Evolutionary conservation across 2,888 invertebrate genomes (phyloP).

Genomic region (Syritta pipiens): DNA sequence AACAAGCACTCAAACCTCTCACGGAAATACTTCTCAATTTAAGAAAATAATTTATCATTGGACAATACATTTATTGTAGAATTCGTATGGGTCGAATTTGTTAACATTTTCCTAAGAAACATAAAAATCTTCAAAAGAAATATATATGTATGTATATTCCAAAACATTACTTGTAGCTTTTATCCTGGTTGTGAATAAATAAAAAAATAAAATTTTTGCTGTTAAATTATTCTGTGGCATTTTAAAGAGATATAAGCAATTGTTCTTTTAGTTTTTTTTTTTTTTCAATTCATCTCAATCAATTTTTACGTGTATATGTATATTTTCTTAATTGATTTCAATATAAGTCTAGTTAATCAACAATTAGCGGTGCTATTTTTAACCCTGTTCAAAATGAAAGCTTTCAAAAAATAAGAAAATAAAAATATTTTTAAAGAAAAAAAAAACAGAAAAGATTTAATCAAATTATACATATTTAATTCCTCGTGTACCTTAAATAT

Average conservation of each 20-base stretch:
- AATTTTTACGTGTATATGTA: not conserved
- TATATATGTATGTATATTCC: slow-evolving; percentile 2
- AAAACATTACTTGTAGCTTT: slow-evolving; percentile 45
- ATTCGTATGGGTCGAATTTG: slow-evolving; percentile 12
- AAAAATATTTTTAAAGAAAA: slow-evolving; percentile 1
- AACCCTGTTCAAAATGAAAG: slow-evolving; percentile 40
- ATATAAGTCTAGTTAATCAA: slow-evolving; percentile 34
- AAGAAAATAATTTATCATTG: not conserved
- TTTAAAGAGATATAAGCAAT: too few species aligned
- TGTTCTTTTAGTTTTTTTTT: too few species aligned
- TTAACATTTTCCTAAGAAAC: slow-evolving; percentile 1
- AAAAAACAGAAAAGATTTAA: too few species aligned
- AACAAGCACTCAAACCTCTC: too few species aligned
- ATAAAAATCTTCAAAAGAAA: not conserved
- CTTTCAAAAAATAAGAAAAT: slow-evolving; percentile 18
- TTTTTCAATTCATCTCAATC: not conserved
- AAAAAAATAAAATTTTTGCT: slow-evolving; percentile 38
- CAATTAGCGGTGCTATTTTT: slow-evolving; percentile 67
- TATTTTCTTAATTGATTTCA: slow-evolving; percentile 14
- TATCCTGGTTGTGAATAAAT: slow-evolving; percentile 64
- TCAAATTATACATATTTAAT: slow-evolving; percentile 61
- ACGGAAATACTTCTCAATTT: not conserved
- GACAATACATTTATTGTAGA: not conserved
- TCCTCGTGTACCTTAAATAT: slow-evolving; percentile 60
- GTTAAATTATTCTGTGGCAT: slow-evolving; percentile 34